These are phyloP conservation scores for Amitus sp. DNA, from an alignment of 2,888 invertebrate species.

Conservation along the genomic window DNA sequence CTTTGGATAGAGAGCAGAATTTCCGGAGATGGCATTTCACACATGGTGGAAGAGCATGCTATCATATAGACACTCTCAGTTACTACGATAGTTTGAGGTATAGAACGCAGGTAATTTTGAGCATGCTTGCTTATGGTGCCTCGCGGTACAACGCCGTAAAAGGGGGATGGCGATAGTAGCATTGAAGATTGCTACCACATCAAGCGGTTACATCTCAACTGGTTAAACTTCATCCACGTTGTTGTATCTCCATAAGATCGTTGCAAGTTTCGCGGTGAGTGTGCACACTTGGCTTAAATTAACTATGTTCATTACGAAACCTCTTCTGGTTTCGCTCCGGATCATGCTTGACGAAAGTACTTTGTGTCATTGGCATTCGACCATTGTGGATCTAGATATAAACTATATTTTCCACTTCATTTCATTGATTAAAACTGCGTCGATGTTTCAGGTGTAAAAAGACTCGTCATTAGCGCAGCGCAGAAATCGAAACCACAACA, in stretches of 20 bases:
- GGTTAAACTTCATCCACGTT: slow-evolving; percentile 46
- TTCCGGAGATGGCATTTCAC: slow-evolving; percentile 56
- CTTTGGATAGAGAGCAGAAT: slow-evolving; percentile 43
- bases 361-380: too few species aligned
- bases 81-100: slow-evolving; percentile 48
- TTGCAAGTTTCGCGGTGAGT: slow-evolving; percentile 54
- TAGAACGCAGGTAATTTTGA: slow-evolving; percentile 47
- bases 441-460: too few species aligned
- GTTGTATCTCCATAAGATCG: slow-evolving; percentile 45
- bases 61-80: slow-evolving; percentile 56
- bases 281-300: slow-evolving; percentile 56
- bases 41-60: slow-evolving; percentile 48
- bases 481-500: too few species aligned
- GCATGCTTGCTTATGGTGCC: slow-evolving; percentile 33
- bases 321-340: slow-evolving; percentile 27
- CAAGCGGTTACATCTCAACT: slow-evolving; percentile 50
- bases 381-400: slow-evolving; percentile 22
- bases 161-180: slow-evolving; percentile 9
- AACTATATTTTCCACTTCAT: too few species aligned
- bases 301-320: slow-evolving; percentile 56
- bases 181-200: slow-evolving; percentile 24
- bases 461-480: too few species aligned
- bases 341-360: slow-evolving; percentile 17
- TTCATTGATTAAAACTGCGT: too few species aligned
- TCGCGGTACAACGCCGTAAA: slow-evolving; percentile 24